phyloP scores from a whole-genome alignment of 2,888 invertebrate species.

The Congeria kusceri region DNA sequence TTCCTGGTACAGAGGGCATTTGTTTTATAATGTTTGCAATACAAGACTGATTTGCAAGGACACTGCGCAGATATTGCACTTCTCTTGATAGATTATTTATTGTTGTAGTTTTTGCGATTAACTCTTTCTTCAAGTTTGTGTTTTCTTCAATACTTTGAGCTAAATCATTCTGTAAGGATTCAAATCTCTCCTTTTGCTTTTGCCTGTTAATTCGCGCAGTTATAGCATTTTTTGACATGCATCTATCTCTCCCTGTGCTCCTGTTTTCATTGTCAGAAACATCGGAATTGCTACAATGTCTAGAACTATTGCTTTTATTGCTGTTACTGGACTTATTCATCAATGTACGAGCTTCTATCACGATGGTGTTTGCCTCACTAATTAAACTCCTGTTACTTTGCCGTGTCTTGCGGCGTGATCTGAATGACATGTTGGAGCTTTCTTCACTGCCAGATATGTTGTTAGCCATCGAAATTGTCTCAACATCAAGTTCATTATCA shows the following conservation, averaged over 20 bases:
- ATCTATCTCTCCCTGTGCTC: background rate
- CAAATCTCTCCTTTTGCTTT: conserved; percentile 63
- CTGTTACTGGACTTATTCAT: too few species aligned
- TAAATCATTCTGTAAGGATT: conserved; percentile 6
- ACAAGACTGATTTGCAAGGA: conserved; percentile 71
- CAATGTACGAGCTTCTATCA: background rate
- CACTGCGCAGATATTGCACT: conserved; percentile 68
- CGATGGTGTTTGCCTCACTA: background rate
- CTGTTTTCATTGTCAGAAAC: background rate
- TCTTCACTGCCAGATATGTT: too few species aligned
- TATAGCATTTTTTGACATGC: conserved; percentile 64
- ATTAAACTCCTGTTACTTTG: background rate
- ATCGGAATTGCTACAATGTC: background rate
- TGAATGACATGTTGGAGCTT: too few species aligned
- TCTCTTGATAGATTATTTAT: conserved; percentile 52
- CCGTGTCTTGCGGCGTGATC: too few species aligned
- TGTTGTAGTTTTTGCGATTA: conserved; percentile 12
- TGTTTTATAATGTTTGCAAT: conserved; percentile 63
- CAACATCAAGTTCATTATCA: background rate
- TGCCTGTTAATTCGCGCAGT: conserved; percentile 63
- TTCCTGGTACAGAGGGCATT: conserved; percentile 64
- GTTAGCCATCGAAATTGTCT: too few species aligned
- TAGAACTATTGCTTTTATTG: too few species aligned
- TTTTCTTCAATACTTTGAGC: conserved; percentile 36
- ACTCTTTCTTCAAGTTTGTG: conserved; percentile 37